phyloP scores from a whole-genome alignment of 1,140 invertebrate genomes.

The Leptopilina clavipes region DNA sequence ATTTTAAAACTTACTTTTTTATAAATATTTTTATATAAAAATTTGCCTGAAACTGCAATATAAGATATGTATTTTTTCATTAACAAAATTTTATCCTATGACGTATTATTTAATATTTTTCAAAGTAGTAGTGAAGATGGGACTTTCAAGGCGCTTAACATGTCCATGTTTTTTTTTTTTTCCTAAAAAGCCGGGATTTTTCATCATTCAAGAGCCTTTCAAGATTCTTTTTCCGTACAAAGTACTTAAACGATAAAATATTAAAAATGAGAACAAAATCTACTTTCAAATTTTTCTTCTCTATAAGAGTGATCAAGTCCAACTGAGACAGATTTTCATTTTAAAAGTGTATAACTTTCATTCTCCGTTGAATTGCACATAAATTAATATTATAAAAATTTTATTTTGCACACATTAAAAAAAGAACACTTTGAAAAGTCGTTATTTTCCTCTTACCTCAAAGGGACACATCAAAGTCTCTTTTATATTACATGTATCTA shows the following conservation, averaged over 20 bases:
- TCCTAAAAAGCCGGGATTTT: not conserved
- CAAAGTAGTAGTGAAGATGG: not conserved
- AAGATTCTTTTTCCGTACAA: not conserved
- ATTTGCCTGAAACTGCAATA: too few species aligned
- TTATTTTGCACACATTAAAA: not conserved
- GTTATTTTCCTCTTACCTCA: too few species aligned
- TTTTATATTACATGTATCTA: too few species aligned
- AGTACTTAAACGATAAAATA: not conserved
- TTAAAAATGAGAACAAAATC: not conserved
- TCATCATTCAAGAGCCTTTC: constrained; percentile 16
- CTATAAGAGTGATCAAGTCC: not conserved
- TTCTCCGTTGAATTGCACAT: too few species aligned
- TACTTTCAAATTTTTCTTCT: not conserved
- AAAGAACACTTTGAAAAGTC: not conserved
- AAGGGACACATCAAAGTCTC: too few species aligned
- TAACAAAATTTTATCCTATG: not conserved
- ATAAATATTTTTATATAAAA: too few species aligned
- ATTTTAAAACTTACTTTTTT: too few species aligned
- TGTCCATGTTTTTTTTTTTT: not conserved
- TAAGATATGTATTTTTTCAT: not conserved
- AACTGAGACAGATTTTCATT: not conserved
- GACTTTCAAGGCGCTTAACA: not conserved
- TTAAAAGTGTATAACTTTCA: not conserved
- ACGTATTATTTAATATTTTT: not conserved
- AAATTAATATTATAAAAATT: not conserved